Base-by-base conservation (phyloP, 2,797 vertebrate species). In the Dallia pectoralis region DNA sequence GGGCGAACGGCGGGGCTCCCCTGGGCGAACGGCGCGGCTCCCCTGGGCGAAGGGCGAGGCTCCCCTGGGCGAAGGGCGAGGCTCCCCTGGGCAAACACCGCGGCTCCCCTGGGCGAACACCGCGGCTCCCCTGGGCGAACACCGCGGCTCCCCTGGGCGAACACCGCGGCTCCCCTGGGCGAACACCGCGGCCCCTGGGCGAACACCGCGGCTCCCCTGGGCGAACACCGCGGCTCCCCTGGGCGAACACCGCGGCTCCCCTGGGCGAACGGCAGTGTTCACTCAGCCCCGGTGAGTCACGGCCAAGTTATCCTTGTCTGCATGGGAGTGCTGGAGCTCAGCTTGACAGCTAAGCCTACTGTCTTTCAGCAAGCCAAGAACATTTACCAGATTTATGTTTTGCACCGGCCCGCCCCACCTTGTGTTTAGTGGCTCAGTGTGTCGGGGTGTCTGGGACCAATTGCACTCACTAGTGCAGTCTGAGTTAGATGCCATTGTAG, bases 341-440 rank as follows among this genome's bases (percentile, higher is more conserved):
- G 66, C 76, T 79, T 89, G 82, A 80, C 86, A 85, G 3, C 32
- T 70, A 70, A 86, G 77, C 19, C 18, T 59, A 79, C 84, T 59
- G 71, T 89, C 87, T 84, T 81, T 92, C 87, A 91, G 71, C 86
- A 76, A 75, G 76, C 78, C 75, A 84, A 73, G 80, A 80, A 82
- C 79, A 82, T 84, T 86, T 83, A 83, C 74, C 82, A 29, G 62
- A 92, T 92, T 90, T 91, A 91, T 53, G 80, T 76, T 73, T 69
- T 67, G 59, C 51, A 62, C 59, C 67, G 67, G 75, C 83, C 78
- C 80, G 74, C 78, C 78, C 71, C 67, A 73, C 79, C 83, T 74
- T 75, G 72, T 80, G 71, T 76, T 84, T 82, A 40, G 82, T 76
- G 86, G 81, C 87, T 85, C 75, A 59, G 77, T 74, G 49, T 77